Percentiles rank a stretch among this genome's conserved stretches.
phyloP scores from a whole-genome alignment of 2,888 invertebrate genomes.

The Stenolophus ochropezus region DNA sequence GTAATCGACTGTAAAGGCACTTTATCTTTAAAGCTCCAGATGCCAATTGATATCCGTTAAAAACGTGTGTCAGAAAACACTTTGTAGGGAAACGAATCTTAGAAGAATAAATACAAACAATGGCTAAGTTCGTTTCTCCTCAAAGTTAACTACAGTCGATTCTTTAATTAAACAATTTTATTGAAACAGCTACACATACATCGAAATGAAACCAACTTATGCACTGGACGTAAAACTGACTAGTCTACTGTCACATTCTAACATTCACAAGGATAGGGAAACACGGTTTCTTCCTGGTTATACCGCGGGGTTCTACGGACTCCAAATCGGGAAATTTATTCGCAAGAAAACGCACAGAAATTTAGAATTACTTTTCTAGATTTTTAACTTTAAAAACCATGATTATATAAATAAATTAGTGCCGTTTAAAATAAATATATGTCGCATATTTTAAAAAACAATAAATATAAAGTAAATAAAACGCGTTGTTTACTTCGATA shows the following conservation, averaged over 20 bases:
- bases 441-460: background rate
- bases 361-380: background rate
- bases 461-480: background rate
- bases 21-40: conserved; percentile 39
- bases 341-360: background rate
- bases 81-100: conserved; percentile 14
- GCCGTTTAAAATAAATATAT: background rate
- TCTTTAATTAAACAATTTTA: conserved; percentile 24
- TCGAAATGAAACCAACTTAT: conserved; percentile 28
- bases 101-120: conserved; percentile 39
- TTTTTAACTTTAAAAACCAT: background rate
- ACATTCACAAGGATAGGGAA: conserved; percentile 16
- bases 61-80: conserved; percentile 25
- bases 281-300: background rate
- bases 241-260: conserved; percentile 56
- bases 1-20: conserved; percentile 46
- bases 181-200: conserved; percentile 42
- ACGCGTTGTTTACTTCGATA: background rate
- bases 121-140: conserved; percentile 6
- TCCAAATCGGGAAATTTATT: background rate
- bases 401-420: background rate
- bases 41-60: conserved; percentile 36
- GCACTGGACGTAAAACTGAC: conserved; percentile 57
- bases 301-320: background rate
- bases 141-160: conserved; percentile 22